A percentile compares a stretch with the other conserved stretches of the same genome.
These are phyloP conservation scores for Silurus asotus DNA, from an alignment of 2,113 vertebrate genomes.

Conservation along the genomic window DNA sequence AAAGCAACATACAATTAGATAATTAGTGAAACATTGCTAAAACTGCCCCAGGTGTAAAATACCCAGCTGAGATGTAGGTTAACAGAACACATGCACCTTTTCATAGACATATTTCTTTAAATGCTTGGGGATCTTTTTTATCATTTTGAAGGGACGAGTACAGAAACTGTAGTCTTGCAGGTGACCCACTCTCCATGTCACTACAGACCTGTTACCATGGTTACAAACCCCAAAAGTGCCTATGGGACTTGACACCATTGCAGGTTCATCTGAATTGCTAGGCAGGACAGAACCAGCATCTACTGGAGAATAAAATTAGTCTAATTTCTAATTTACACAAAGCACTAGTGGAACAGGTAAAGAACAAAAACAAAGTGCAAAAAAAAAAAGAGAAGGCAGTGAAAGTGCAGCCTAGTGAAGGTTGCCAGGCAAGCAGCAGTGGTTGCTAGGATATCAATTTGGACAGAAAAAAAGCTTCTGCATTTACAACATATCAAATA, in stretches of 20 bases:
- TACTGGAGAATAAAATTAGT: slow-evolving; percentile 14
- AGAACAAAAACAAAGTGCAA: neutral
- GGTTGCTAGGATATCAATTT: slow-evolving; percentile 33
- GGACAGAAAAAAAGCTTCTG: neutral
- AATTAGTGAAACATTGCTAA: neutral
- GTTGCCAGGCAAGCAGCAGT: slow-evolving; percentile 18
- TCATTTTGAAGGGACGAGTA: slow-evolving; percentile 40
- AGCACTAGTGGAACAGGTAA: neutral
- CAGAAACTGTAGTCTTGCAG: slow-evolving; percentile 60
- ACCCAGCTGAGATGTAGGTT: slow-evolving; percentile 17
- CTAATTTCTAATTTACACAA: slow-evolving; percentile 18
- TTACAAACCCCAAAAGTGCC: slow-evolving; percentile 71
- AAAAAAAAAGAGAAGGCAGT: neutral
- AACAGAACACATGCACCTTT: slow-evolving; percentile 30
- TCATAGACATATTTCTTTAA: slow-evolving; percentile 9
- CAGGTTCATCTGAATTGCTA: slow-evolving; percentile 48
- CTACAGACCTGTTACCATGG: slow-evolving; percentile 70
- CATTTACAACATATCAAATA: neutral
- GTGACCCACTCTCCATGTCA: slow-evolving; percentile 69
- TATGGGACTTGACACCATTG: slow-evolving; percentile 60
- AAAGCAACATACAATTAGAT: neutral
- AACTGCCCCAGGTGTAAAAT: neutral
- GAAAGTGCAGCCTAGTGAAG: neutral
- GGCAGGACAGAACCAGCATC: slow-evolving; percentile 1
- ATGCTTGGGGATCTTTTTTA: neutral